Evolutionary conservation across 2,113 vertebrate species (phyloP), one percentile per base, ranked within the genome.

Genomic region (Siphamia tubifer): DNA sequence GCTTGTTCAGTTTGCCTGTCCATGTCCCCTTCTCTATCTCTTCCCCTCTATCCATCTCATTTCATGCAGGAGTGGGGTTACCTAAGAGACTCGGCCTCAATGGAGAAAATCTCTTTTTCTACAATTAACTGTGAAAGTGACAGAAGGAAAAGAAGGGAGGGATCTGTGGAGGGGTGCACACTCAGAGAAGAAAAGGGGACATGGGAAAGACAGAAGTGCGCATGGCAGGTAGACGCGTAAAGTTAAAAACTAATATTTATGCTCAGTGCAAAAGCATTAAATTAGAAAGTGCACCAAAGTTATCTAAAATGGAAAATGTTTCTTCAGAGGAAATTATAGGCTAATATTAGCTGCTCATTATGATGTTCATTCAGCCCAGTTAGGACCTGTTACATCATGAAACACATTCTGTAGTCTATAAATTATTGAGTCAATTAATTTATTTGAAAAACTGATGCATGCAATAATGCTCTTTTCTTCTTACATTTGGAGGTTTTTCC

Each of bases 41-140:
- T 82, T 83, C 68, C 76, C 84, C 44, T 51, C 85, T 83, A 67
- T 89, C 87, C 89, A 90, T 91, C 90, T 93, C 88, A 93, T 92
- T 92, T 91, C 92, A 93, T 92, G 92, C 91, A 89, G 91, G 82
- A 90, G 69, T 92, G 91, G 65, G 91, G 92, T 94, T 92, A 87
- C 92, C 92, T 92, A 93, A 94, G 92, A 91, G 87, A 94, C 87
- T 74, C 57, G 51, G 78, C 58, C 83, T 91, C 87, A 92, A 93
- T 91, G 72, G 91, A 92, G 92, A 94, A 91, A 92, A 93, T 94
- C 88, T 90, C 85, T 73, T 87, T 84, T 87, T 87, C 81, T 84
- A 87, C 90, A 93, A 92, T 94, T 91, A 92, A 90, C 74, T 84
- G 84, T 86, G 91, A 88, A 88, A 90, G 87, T 91, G 85, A 85